Percentiles rank a stretch among this genome's conserved stretches.
Evolutionary conservation across 2,797 vertebrate species (phyloP).

Genomic region (Poeciliopsis presidionis): DNA sequence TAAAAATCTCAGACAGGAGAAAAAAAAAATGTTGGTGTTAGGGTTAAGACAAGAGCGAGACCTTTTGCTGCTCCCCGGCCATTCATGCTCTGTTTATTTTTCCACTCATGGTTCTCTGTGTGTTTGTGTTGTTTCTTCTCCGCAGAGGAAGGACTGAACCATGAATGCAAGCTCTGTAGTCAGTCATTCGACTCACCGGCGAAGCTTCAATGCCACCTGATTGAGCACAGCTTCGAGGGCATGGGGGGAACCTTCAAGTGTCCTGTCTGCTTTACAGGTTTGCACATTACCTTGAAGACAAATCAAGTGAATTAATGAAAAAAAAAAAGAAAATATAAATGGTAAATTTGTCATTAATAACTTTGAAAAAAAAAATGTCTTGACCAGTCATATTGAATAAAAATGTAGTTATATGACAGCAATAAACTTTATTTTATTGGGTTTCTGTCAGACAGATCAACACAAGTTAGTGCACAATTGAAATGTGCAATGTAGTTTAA

Average conservation of each 20-base stretch:
- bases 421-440: not conserved
- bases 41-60: slow-evolving; percentile 34
- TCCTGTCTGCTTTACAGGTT: slow-evolving; percentile 98
- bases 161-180: slow-evolving; percentile 98
- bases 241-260: slow-evolving; percentile 99
- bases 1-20: slow-evolving; percentile 63
- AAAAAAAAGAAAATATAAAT: not conserved
- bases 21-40: not conserved
- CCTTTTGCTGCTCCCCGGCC: slow-evolving; percentile 33
- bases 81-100: slow-evolving; percentile 50
- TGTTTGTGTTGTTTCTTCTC: slow-evolving; percentile 61
- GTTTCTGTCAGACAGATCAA: not conserved
- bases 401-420: not conserved
- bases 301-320: not conserved
- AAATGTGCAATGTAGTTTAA: not conserved
- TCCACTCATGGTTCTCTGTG: slow-evolving; percentile 54
- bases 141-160: slow-evolving; percentile 97
- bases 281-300: slow-evolving; percentile 14
- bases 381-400: not conserved
- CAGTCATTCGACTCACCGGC: slow-evolving; percentile 98
- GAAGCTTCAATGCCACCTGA: slow-evolving; percentile 98
- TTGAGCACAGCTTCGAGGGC: slow-evolving; percentile 99
- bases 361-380: not conserved
- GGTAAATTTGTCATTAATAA: not conserved
- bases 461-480: not conserved